Percentiles rank a stretch among this genome's conserved stretches.
These are phyloP conservation scores for Operophtera brumata DNA, from an alignment of 2,888 invertebrate genomes.

Conservation along the genomic window DNA sequence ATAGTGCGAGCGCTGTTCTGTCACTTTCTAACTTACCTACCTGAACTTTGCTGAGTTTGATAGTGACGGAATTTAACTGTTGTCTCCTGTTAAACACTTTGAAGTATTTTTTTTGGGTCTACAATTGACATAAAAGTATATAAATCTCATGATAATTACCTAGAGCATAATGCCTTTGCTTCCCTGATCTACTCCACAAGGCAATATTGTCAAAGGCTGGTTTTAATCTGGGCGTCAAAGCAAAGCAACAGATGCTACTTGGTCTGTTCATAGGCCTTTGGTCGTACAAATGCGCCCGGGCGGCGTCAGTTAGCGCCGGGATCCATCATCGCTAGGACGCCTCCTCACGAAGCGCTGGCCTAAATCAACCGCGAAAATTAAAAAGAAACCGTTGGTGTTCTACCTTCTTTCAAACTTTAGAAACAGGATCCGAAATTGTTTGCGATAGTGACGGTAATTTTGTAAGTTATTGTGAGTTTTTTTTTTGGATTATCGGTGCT, in stretches of 20 bases:
- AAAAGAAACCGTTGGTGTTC: constrained; percentile 33
- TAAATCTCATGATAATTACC: not conserved
- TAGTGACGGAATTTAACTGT: too few relatives aligned
- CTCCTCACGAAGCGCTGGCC: constrained; percentile 27
- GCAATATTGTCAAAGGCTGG: constrained; percentile 29
- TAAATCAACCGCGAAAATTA: constrained; percentile 42
- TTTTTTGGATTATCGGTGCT: constrained; percentile 10
- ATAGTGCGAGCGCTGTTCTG: too few relatives aligned
- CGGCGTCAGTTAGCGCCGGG: constrained; percentile 58
- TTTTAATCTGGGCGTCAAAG: constrained; percentile 38
- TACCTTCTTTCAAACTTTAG: not conserved
- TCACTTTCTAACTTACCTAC: too few relatives aligned
- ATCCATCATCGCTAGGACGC: constrained; percentile 56
- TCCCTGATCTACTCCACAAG: constrained; percentile 5
- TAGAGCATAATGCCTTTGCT: not conserved
- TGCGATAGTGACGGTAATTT: constrained; percentile 4
- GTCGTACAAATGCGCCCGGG: constrained; percentile 33
- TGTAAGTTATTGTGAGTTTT: constrained; percentile 5
- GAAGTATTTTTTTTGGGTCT: too few relatives aligned
- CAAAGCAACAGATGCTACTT: constrained; percentile 48
- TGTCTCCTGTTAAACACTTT: too few relatives aligned
- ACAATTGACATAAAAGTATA: too few relatives aligned
- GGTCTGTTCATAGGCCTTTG: constrained; percentile 21
- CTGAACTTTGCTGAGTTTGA: too few relatives aligned
- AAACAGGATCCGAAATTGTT: not conserved